Evolutionary conservation across 2,888 invertebrate species (phyloP).

Genomic region (Xestoiulus laeticollis): DNA sequence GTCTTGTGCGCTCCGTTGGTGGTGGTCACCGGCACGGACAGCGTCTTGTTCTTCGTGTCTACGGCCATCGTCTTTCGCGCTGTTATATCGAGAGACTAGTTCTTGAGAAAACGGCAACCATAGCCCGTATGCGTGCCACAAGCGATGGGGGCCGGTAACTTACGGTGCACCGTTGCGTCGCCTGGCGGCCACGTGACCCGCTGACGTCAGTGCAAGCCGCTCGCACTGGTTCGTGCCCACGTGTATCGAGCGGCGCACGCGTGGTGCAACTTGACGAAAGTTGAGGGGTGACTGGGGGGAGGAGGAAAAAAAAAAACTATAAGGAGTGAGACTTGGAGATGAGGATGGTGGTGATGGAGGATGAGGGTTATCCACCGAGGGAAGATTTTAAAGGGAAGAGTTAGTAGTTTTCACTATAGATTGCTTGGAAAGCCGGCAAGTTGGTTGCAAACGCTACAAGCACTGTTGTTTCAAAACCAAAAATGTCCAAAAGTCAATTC

Average conservation of each 20-base stretch:
- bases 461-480: no score
- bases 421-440: no score
- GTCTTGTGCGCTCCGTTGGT: background rate
- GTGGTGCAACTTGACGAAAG: background rate
- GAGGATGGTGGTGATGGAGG: background rate
- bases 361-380: background rate
- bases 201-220: background rate
- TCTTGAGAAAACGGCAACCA: slow-evolving; percentile 39
- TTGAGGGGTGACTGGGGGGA: background rate
- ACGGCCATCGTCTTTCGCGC: background rate
- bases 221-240: slow-evolving; percentile 4
- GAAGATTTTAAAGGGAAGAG: slow-evolving; percentile 4
- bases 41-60: background rate
- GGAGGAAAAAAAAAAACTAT: background rate
- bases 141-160: slow-evolving; percentile 32
- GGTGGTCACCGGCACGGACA: slow-evolving; percentile 18
- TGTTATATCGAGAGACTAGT: slow-evolving; percentile 2
- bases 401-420: no score
- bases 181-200: background rate
- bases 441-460: no score
- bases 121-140: slow-evolving; percentile 24
- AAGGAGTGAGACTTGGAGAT: background rate
- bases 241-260: background rate
- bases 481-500: no score
- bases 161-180: slow-evolving; percentile 40